These are phyloP conservation scores for Tapirus terrestris DNA, from an alignment of 2,113 vertebrate species.

Conservation along the genomic window DNA sequence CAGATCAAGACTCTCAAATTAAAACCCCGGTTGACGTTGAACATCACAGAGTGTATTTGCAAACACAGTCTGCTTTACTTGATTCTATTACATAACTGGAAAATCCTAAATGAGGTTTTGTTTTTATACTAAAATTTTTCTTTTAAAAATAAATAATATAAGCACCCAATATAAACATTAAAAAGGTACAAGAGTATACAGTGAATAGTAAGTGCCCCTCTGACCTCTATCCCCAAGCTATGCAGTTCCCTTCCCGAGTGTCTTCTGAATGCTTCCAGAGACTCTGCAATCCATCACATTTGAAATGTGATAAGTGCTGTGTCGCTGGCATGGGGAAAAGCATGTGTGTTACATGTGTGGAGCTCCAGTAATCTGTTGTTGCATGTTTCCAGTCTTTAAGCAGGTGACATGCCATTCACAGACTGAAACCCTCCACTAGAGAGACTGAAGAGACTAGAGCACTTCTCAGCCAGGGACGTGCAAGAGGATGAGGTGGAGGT, in stretches of 20 bases:
- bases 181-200: not conserved
- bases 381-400: not conserved
- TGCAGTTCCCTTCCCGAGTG: not conserved
- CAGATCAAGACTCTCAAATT: not conserved
- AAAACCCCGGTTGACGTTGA: not conserved
- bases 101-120: not conserved
- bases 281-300: not conserved
- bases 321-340: not conserved
- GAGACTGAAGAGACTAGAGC: not conserved
- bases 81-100: not conserved
- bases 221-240: not conserved
- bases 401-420: not conserved
- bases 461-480: not conserved
- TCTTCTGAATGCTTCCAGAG: not conserved
- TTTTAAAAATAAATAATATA: slow-evolving; percentile 14
- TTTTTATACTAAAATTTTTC: slow-evolving; percentile 12
- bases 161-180: not conserved
- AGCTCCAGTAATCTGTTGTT: fast-evolving
- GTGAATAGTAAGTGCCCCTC: not conserved
- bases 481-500: not conserved
- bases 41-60: not conserved
- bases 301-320: not conserved
- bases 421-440: not conserved
- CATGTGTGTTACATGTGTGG: not conserved
- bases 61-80: not conserved